Base-by-base conservation (phyloP, 1,140 invertebrate species). In the Diachasma alloeum region DNA sequence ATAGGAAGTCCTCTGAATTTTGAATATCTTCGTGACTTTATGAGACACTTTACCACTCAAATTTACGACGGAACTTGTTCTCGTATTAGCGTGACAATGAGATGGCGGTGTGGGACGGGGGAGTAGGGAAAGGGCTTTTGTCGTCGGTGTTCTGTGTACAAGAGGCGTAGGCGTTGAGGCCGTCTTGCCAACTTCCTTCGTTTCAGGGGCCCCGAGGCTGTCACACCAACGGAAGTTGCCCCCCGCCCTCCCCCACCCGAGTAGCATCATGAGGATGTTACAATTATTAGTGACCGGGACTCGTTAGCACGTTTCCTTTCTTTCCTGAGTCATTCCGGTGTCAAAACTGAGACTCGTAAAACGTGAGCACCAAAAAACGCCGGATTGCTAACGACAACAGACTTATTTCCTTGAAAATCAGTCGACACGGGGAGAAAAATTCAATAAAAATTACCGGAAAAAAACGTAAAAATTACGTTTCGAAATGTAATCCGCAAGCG, bases 291-390 rank as follows among this genome's bases (percentile, higher is more conserved):
- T 86, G 88, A 87, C 85, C 86, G 82, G 80, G 81, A 77, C 83
- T 88, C 83, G 83, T 87, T 88, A 87, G 84, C 81, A 83, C 84
- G 81, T 86, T 89, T 89, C 84, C 85, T 88, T 85, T 87, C 69
- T 76, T 86, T 85, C 82, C 80, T 84, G 82, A 83, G 76, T 87
- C 85, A 83, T 85, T 82, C 79, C 80, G 78, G 81, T 77, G 78
- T 81, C 69, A 15, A 31, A 39, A 72, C 39, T 42, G 39, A 42
- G 39, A 42, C 3, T 42, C 39, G 39, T 42, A 42, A 42, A 42
- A 42, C 13, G 9, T 42, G 13, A 42, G 39, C 9, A 13, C 39
- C 1, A 13, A 42, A 13, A 42, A 13, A 42, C 3, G 1, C 6
- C 6, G 39, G 13, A 42, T 11, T 42, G 13, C 9, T 42, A 11